Evolutionary conservation across 2,888 invertebrate species (phyloP).

Genomic region (Cenopis cana): DNA sequence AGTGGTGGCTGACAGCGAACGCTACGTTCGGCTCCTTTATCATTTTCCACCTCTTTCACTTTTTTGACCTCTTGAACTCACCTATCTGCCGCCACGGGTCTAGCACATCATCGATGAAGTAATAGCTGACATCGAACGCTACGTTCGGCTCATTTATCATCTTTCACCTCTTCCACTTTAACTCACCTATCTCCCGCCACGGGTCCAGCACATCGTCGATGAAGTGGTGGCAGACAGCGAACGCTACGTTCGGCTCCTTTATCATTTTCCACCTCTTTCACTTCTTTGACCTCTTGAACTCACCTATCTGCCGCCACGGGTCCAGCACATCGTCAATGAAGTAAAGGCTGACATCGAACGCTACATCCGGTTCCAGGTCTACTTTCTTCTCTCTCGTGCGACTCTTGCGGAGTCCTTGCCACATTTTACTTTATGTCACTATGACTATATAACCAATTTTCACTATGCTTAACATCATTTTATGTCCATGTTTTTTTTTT

Average conservation of each 20-base stretch:
- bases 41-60: too few species aligned
- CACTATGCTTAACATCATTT: neutral
- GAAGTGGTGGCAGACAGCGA: slow-evolving; percentile 63
- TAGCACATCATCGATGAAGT: slow-evolving; percentile 88
- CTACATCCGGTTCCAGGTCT: slow-evolving; percentile 85
- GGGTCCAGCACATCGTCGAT: slow-evolving; percentile 81
- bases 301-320: slow-evolving; percentile 74
- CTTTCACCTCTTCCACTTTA: slow-evolving; percentile 43
- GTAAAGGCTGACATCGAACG: slow-evolving; percentile 89
- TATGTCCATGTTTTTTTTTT: neutral
- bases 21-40: too few species aligned
- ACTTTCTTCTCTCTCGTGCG: slow-evolving; percentile 45
- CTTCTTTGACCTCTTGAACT: too few species aligned
- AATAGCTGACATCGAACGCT: slow-evolving; percentile 89
- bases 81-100: slow-evolving; percentile 76
- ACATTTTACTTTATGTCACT: slow-evolving; percentile 46
- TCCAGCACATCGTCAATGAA: slow-evolving; percentile 88
- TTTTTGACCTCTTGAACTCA: too few species aligned
- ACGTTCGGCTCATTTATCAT: slow-evolving; percentile 73
- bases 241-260: too few species aligned
- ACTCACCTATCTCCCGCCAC: too few species aligned
- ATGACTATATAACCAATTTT: slow-evolving; percentile 20
- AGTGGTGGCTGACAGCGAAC: slow-evolving; percentile 63
- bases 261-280: too few species aligned
- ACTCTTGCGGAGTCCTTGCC: slow-evolving; percentile 55